Percentiles rank a stretch among this genome's conserved stretches.
phyloP scores from a whole-genome alignment of 2,888 invertebrate genomes.

The Epicampocera succincta region DNA sequence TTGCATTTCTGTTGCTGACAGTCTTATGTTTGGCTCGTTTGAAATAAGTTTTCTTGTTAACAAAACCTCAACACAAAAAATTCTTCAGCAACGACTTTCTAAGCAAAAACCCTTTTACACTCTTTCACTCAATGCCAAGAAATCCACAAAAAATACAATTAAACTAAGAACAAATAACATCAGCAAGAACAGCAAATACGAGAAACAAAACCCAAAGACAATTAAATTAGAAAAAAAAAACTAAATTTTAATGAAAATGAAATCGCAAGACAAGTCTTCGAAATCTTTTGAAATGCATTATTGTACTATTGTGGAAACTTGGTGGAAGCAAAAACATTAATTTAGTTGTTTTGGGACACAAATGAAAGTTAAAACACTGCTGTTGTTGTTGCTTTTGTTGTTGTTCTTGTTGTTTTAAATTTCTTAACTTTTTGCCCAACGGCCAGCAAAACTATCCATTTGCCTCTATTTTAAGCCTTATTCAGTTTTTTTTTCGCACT shows the following conservation, averaged over 20 bases:
- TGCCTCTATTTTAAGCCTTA: constrained; percentile 47
- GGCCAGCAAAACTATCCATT: constrained; percentile 36
- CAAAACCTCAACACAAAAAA: constrained; percentile 48
- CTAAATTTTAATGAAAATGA: constrained; percentile 49
- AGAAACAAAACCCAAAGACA: constrained; percentile 37
- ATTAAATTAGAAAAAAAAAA: constrained; percentile 9
- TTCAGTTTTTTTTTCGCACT: neutral
- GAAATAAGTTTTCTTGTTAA: constrained; percentile 48
- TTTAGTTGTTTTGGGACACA: neutral
- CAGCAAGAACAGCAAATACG: constrained; percentile 10
- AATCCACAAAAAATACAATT: constrained; percentile 16
- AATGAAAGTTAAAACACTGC: neutral
- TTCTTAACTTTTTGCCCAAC: neutral
- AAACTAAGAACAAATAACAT: constrained; percentile 24
- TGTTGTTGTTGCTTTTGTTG: neutral
- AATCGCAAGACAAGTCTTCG: constrained; percentile 46
- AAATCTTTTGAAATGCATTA: constrained; percentile 37
- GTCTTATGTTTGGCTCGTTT: constrained; percentile 2
- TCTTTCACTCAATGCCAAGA: neutral
- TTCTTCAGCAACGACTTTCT: constrained; percentile 24
- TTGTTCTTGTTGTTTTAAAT: neutral
- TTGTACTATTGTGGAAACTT: constrained; percentile 36
- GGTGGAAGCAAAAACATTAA: constrained; percentile 21
- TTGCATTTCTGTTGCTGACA: constrained; percentile 9
- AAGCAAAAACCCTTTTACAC: constrained; percentile 10